Percentiles rank a stretch among this genome's conserved stretches.
Conservation (phyloP, 2,797 vertebrate genomes). For the Acipenser ruthenus region DNA sequence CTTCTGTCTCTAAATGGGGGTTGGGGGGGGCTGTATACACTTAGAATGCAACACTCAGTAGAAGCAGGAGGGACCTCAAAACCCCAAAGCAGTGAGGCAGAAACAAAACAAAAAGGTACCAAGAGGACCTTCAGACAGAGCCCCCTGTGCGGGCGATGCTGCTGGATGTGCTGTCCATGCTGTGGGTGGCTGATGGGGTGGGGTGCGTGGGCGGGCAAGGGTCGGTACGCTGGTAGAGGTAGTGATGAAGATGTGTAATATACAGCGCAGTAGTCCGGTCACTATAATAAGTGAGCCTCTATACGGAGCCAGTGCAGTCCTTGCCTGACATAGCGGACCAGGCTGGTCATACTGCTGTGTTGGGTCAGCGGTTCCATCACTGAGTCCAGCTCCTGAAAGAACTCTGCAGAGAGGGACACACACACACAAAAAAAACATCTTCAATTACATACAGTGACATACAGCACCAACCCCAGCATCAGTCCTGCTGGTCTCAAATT, state of each 20-base stretch:
- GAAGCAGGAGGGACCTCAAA: slow-evolving; percentile 53
- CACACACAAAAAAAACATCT: background rate
- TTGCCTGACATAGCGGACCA: slow-evolving; percentile 89
- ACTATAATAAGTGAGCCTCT: slow-evolving; percentile 89
- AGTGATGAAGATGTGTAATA: slow-evolving; percentile 50
- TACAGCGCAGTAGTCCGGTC: slow-evolving; percentile 35
- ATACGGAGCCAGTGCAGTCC: slow-evolving; percentile 93
- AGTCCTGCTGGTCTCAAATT: slow-evolving; percentile 11
- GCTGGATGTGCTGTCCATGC: slow-evolving; percentile 6
- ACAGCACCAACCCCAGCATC: too few species aligned
- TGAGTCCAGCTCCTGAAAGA: slow-evolving; percentile 91
- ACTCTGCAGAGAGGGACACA: slow-evolving; percentile 60
- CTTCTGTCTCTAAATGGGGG: too few species aligned
- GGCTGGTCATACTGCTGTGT: slow-evolving; percentile 94
- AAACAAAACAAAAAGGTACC: slow-evolving; percentile 38
- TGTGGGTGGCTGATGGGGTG: slow-evolving; percentile 9
- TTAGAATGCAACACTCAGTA: too few species aligned
- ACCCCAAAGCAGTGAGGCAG: slow-evolving; percentile 54
- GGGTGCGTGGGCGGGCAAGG: background rate
- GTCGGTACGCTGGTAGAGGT: slow-evolving; percentile 58
- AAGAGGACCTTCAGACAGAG: background rate
- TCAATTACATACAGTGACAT: background rate
- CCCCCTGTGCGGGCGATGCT: slow-evolving; percentile 5
- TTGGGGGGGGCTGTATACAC: too few species aligned
- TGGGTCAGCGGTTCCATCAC: slow-evolving; percentile 89